These are phyloP conservation scores for Conistra vaccinii DNA, from an alignment of 2,888 invertebrate genomes.

Conservation along the genomic window DNA sequence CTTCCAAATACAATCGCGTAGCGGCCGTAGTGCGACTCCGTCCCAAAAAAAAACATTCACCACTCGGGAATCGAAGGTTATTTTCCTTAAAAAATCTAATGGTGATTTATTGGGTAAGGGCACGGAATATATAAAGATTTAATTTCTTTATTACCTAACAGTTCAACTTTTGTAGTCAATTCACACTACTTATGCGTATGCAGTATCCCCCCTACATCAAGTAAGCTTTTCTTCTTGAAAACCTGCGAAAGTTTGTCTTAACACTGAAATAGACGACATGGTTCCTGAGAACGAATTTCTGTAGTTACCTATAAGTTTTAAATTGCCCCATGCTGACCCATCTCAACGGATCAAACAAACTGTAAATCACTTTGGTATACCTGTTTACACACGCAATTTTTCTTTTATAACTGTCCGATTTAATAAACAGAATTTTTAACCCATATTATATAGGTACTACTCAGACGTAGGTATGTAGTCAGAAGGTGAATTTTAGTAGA, in stretches of 20 bases:
- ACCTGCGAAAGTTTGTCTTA: not conserved
- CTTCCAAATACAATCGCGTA: too few species aligned
- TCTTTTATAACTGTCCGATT: not conserved
- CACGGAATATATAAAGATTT: not conserved
- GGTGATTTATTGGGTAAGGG: not conserved
- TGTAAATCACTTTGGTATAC: not conserved
- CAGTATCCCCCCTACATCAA: not conserved
- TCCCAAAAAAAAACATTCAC: not conserved
- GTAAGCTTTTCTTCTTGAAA: not conserved
- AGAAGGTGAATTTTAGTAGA: not conserved
- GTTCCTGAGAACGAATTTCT: not conserved
- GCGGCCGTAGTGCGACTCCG: too few species aligned
- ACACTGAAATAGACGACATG: not conserved
- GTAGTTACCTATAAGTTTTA: not conserved
- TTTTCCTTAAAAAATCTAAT: not conserved
- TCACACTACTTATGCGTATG: not conserved
- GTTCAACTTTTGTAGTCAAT: not conserved
- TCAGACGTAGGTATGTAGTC: not conserved
- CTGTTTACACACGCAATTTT: not conserved
- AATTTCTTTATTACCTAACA: not conserved
- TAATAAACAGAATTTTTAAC: not conserved
- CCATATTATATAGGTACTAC: not conserved
- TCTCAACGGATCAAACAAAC: not conserved
- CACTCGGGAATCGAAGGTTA: not conserved
- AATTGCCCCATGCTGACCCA: not conserved